Base-by-base conservation (phyloP, 2,113 vertebrate genomes). In the Pelvicachromis taeniatus region DNA sequence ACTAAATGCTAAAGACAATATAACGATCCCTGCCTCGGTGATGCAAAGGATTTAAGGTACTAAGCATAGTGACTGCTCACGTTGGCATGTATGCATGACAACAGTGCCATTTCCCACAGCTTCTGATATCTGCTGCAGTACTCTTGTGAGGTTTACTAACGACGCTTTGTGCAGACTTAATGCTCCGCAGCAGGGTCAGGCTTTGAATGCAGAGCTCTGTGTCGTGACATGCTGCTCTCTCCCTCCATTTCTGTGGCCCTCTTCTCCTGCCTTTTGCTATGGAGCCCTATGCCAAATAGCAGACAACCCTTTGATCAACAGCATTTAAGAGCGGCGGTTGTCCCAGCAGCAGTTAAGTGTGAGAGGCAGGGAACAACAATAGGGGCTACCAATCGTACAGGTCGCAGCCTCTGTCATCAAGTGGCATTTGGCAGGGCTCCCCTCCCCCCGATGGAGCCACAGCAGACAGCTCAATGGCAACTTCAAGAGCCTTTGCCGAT, bases 321-420 rank as follows among this genome's bases (percentile, higher is more conserved):
- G 86, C 91, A 21, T 88, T 93, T 90, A 91, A 38, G 84, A 59
- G 87, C 81, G 54, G 38, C 78, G 13, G 77, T 54, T 11, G 42
- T 85, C 82, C 81, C 70, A 26, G 70, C 29, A 5, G 63, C 75
- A 2, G 53, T 53, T 83, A 87, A 89, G 89, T 77, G 85, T 53
- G 56, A 58, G 61, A 87, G 91, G 73, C 87, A 50, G 83, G 77
- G 85, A 73, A 86, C 83, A 85, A 85, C 88, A 52, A 53, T 35
- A 14, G 65, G 77, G 80, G 80, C 77, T 61, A 77, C 59, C 85
- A 85, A 85, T 90, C 75, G 82, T 29, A 48, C 92, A 83, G 91
- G 92, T 91, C 81, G 21, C 83, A 87, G 86, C 86, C 63, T 61
- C 89, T 89, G 88, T 88, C 92, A 82, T 88, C 87, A 68, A 94